A percentile compares a stretch with the other conserved stretches of the same genome.
Evolutionary conservation across 2,797 vertebrate genomes (phyloP).

Genomic region (Gymnodraco acuticeps): DNA sequence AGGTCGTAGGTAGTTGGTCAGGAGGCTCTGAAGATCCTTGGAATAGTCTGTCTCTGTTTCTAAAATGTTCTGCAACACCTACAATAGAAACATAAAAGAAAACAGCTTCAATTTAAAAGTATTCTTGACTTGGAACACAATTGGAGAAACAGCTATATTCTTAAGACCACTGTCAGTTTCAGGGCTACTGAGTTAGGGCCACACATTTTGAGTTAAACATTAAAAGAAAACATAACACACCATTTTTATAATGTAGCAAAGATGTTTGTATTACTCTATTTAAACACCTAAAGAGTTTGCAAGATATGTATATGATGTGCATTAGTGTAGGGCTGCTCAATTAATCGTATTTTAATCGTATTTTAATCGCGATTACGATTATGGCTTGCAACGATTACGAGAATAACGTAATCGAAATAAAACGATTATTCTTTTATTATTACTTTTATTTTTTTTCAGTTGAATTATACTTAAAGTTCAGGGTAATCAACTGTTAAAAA

Average conservation of each 20-base stretch:
- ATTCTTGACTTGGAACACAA: not conserved
- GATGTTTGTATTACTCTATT: not conserved
- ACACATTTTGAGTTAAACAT: not conserved
- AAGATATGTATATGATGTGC: not conserved
- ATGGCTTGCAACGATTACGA: too few species aligned
- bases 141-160: not conserved
- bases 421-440: too few species aligned
- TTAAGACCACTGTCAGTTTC: not conserved
- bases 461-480: too few species aligned
- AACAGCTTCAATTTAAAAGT: not conserved
- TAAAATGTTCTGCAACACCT: constrained; percentile 99
- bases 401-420: too few species aligned
- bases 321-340: not conserved
- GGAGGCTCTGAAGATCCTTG: constrained; percentile 95
- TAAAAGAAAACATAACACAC: not conserved
- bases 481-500: too few species aligned
- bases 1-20: constrained; percentile 93
- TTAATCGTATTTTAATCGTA: too few species aligned
- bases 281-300: not conserved
- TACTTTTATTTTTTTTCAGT: too few species aligned
- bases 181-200: not conserved
- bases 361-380: too few species aligned
- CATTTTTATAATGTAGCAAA: not conserved
- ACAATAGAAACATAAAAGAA: constrained; percentile 18
- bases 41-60: constrained; percentile 98